Evolutionary conservation across 2,797 vertebrate genomes (phyloP).

Genomic region (Coendou prehensilis): DNA sequence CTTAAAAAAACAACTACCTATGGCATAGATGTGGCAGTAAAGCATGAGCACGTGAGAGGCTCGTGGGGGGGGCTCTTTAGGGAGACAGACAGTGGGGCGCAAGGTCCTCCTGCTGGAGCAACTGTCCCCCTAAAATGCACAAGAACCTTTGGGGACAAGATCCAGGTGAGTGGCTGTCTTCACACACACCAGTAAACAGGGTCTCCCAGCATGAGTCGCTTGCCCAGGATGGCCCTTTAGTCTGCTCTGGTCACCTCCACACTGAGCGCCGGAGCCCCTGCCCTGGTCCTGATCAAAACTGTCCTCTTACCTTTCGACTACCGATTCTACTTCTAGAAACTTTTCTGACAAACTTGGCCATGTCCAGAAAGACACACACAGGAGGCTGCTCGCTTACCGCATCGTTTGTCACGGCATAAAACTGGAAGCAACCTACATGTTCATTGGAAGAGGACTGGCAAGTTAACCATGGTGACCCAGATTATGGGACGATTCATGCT

Average conservation of each 20-base stretch:
- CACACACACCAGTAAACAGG: background rate
- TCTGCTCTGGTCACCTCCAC: background rate
- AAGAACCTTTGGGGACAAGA: background rate
- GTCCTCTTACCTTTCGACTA: constrained; percentile 29
- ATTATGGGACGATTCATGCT: background rate
- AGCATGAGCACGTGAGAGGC: background rate
- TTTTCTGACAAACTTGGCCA: background rate
- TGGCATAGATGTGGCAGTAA: background rate
- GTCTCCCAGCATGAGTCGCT: background rate
- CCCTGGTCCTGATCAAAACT: background rate
- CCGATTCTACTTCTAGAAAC: constrained; percentile 43
- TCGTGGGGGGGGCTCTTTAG: background rate
- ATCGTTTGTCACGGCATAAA: background rate
- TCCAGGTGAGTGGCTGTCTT: background rate
- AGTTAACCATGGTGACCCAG: background rate
- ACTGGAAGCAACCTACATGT: background rate
- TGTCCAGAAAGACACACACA: background rate
- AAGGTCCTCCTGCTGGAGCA: background rate
- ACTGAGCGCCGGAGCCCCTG: background rate
- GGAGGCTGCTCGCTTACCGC: background rate
- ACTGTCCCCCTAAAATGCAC: background rate
- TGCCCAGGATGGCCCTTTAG: background rate
- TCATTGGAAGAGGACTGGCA: background rate
- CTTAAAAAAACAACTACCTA: constrained; percentile 55
- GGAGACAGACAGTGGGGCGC: background rate